Percentiles rank a stretch among this genome's conserved stretches.
phyloP scores from a whole-genome alignment of 1,140 invertebrate species.

The Oreohelix idahoensis region DNA sequence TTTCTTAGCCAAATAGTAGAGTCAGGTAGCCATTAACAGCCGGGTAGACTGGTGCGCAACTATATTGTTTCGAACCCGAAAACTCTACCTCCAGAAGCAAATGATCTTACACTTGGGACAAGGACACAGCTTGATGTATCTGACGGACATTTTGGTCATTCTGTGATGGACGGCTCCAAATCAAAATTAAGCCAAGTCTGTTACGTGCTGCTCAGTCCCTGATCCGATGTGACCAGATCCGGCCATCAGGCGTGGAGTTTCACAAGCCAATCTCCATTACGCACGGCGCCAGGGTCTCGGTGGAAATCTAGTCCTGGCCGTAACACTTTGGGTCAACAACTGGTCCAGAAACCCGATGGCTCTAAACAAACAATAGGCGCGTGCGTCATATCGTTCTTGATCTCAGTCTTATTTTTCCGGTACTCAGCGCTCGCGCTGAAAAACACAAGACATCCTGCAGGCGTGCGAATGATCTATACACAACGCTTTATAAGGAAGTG shows the following conservation, averaged over 20 bases:
- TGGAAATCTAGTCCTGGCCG: constrained; percentile 22
- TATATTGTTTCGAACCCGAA: no score
- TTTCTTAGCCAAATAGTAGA: no score
- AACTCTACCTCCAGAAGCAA: no score
- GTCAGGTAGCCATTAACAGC: no score
- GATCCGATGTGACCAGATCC: constrained; percentile 3
- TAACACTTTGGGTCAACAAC: constrained; percentile 30
- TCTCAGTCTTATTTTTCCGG: constrained; percentile 3
- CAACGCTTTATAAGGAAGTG: not conserved
- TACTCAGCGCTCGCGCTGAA: not conserved
- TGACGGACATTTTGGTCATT: not conserved
- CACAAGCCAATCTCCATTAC: constrained; percentile 30
- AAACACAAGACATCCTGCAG: not conserved
- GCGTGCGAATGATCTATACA: not conserved
- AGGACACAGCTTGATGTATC: no score
- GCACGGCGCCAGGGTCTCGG: constrained; percentile 15
- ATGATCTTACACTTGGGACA: no score
- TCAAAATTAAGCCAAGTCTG: not conserved
- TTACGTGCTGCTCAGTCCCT: not conserved
- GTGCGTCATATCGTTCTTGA: constrained; percentile 11
- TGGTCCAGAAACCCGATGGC: not conserved
- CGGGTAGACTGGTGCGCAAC: no score
- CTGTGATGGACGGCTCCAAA: not conserved
- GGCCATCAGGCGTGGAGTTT: constrained; percentile 7
- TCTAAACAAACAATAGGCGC: constrained; percentile 14